A percentile compares a stretch with the other conserved stretches of the same genome.
Conservation (phyloP, 1,140 invertebrate species). For the Chironomus striatipennis region DNA sequence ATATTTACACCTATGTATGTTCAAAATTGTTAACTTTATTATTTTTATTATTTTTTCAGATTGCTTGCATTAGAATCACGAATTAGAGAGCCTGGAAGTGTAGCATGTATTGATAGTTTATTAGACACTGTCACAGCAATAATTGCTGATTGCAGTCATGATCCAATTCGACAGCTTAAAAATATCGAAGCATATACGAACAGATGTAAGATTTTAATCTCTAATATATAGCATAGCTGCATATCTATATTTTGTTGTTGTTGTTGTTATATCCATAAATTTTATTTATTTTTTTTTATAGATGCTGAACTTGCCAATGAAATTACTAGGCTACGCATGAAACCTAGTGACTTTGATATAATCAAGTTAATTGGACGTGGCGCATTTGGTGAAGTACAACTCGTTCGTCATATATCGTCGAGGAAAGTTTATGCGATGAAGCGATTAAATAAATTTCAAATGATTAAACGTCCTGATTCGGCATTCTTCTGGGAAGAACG, state of each 20-base stretch:
- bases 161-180: slow-evolving; percentile 89
- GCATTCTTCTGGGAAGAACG: slow-evolving; percentile 99
- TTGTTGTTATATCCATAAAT: slow-evolving; percentile 22
- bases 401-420: slow-evolving; percentile 90
- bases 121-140: slow-evolving; percentile 93
- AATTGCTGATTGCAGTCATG: slow-evolving; percentile 91
- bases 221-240: slow-evolving; percentile 31
- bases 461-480: slow-evolving; percentile 97
- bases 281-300: no score
- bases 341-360: slow-evolving; percentile 87
- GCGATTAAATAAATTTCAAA: slow-evolving; percentile 96
- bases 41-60: no score
- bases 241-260: slow-evolving; percentile 15
- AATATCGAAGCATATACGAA: slow-evolving; percentile 94
- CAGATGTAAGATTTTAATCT: slow-evolving; percentile 72
- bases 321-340: slow-evolving; percentile 86
- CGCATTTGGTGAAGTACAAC: slow-evolving; percentile 97
- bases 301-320: slow-evolving; percentile 80
- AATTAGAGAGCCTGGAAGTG: slow-evolving; percentile 77
- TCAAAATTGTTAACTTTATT: neutral
- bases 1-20: no score
- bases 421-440: slow-evolving; percentile 98
- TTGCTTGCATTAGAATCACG: slow-evolving; percentile 69
- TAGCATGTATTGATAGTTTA: slow-evolving; percentile 88
- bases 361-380: slow-evolving; percentile 98